A percentile compares a stretch with the other conserved stretches of the same genome.
Conservation (phyloP, 2,797 vertebrate species). For the Cossypha niveicapilla region DNA sequence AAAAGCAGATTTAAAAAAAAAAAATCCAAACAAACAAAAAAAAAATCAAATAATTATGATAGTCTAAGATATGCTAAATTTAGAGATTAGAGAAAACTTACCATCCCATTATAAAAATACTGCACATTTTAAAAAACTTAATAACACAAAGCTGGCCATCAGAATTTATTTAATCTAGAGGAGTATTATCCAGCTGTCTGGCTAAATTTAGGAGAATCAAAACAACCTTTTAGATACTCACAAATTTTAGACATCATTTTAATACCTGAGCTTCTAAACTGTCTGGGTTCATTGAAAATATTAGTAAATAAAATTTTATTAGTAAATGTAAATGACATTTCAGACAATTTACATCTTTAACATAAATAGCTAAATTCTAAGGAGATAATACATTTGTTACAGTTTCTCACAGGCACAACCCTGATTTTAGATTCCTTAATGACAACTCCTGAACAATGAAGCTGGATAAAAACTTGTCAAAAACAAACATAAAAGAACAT, state of each 20-base stretch:
- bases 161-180: not conserved
- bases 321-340: not conserved
- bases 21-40: accelerated
- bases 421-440: not conserved
- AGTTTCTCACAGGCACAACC: not conserved
- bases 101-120: not conserved
- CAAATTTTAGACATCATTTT: not conserved
- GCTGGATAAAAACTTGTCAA: not conserved
- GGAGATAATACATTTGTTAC: not conserved
- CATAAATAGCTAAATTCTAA: not conserved
- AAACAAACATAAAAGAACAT: not conserved
- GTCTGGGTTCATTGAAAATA: not conserved
- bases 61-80: not conserved
- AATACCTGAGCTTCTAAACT: not conserved
- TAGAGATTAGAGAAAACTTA: not conserved
- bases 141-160: accelerated
- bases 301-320: not conserved
- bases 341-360: not conserved
- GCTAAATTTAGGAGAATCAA: not conserved
- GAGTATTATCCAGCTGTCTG: not conserved
- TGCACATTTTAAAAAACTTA: accelerated
- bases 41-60: not conserved
- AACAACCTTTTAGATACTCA: not conserved
- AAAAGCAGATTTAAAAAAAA: not conserved
- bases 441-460: not conserved